These are phyloP conservation scores for Podarcis lilfordi DNA, from an alignment of 2,797 vertebrate species.

Conservation along the genomic window DNA sequence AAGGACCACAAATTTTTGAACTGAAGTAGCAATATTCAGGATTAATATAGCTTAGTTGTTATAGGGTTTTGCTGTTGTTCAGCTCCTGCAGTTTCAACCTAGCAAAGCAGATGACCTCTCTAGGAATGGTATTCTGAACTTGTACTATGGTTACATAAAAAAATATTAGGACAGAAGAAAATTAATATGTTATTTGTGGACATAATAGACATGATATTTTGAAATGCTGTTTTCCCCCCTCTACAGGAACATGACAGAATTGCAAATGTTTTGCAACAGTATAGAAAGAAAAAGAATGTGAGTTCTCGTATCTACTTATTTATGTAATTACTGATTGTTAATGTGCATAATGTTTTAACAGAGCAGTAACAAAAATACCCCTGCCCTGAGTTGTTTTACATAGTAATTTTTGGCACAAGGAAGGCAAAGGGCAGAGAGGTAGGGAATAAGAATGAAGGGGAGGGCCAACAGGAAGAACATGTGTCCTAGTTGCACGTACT, in stretches of 20 bases:
- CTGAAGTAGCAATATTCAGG: not conserved
- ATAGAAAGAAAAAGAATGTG: conserved; percentile 93
- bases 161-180: not conserved
- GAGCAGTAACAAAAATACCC: not conserved
- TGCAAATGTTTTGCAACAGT: conserved; percentile 90
- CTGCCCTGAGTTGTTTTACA: no score
- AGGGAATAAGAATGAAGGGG: not conserved
- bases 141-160: not conserved
- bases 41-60: not conserved
- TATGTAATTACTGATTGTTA: not conserved
- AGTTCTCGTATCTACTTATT: conserved; percentile 66
- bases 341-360: not conserved
- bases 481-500: no score
- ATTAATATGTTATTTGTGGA: not conserved
- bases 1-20: not conserved
- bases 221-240: not conserved
- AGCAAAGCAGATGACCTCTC: not conserved
- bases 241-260: conserved; percentile 91
- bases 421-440: not conserved
- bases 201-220: not conserved
- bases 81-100: not conserved
- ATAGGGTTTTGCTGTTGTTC: not conserved
- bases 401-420: not conserved
- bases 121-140: not conserved
- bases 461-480: not conserved